Base-by-base conservation (phyloP, 2,888 invertebrate genomes). In the Gastrophysa polygoni region DNA sequence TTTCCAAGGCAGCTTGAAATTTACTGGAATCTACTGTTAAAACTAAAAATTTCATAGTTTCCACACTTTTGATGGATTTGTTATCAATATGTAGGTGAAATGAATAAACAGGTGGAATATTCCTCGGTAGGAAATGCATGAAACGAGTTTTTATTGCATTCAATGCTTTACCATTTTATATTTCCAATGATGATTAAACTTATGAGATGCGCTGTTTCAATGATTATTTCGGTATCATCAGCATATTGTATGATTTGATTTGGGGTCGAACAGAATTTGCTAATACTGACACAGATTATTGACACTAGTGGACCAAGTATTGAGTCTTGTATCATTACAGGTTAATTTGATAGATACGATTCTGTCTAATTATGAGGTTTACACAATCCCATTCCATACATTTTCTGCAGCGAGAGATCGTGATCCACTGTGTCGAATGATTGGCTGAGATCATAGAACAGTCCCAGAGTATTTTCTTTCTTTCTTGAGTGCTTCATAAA, bases 391-490 rank as follows among this genome's bases (percentile, higher is more conserved):
- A 52, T 34, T 34, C 54, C 54, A 14, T 54, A 18, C 18, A 54
- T 14, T 38, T 54, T 54, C 20, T 38, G 34, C 43, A 54, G 38
- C 21, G 43, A 18, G 10, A 54, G 20, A 11, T 54, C 21, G 11
- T 20, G 29, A 52, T 55, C 48, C 14, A 46, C 14, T 17, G 46
- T 34, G 48, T 48, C 48, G n/a, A 48, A 48, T 8, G 48, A 4
- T 14, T 14, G 38, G 38, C 38, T 38, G 10, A 50, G 43, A 34
- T 51, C 56, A 28, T 34, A 14, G 21, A 59, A 58, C 24, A 46
- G 38, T 54, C 48, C 21, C 29, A 54, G 32, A 18, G 32, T 28
- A 29, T 24, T 57, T 50, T 51, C n/a, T 60, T 47, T 51, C 17
- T 34, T n/a, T 44, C 24, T 55, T 54, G 1, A 38, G 17, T 24